A percentile compares a stretch with the other conserved stretches of the same genome.
Conservation (phyloP, 2,797 vertebrate species). For the Sus cebifrons region DNA sequence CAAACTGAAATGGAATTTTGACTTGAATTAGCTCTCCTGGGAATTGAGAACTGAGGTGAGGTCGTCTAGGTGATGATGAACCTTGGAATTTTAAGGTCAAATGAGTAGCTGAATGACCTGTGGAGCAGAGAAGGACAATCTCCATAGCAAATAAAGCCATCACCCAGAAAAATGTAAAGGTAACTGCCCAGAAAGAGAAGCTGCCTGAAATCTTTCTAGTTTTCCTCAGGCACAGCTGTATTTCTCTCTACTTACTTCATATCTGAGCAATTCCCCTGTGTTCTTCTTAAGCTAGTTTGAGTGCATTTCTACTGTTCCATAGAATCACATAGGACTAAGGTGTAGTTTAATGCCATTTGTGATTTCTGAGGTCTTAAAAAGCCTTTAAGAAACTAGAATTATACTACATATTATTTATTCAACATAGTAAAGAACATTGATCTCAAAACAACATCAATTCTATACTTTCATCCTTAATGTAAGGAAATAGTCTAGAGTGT, state of each 20-base stretch:
- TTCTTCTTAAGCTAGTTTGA: background rate
- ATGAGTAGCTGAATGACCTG: background rate
- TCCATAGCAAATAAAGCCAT: background rate
- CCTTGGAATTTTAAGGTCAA: background rate
- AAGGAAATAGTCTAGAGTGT: background rate
- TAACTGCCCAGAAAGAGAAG: background rate
- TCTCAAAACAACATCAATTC: background rate
- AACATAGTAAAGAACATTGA: background rate
- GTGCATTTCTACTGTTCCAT: background rate
- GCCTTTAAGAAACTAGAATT: background rate
- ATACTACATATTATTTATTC: background rate
- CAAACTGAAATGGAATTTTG: background rate
- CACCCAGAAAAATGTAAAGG: background rate
- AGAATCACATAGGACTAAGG: background rate
- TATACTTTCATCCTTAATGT: background rate
- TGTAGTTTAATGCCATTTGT: background rate
- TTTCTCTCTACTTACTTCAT: background rate
- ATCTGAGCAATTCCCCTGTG: background rate
- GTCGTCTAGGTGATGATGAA: background rate
- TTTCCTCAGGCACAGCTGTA: background rate
- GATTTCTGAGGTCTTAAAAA: background rate
- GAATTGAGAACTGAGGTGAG: background rate
- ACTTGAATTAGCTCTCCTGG: background rate
- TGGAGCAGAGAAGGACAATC: background rate
- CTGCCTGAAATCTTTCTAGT: background rate